Evolutionary conservation across 2,113 vertebrate genomes (phyloP), one percentile per base, ranked within the genome.

Genomic region (Podilymbus podiceps): DNA sequence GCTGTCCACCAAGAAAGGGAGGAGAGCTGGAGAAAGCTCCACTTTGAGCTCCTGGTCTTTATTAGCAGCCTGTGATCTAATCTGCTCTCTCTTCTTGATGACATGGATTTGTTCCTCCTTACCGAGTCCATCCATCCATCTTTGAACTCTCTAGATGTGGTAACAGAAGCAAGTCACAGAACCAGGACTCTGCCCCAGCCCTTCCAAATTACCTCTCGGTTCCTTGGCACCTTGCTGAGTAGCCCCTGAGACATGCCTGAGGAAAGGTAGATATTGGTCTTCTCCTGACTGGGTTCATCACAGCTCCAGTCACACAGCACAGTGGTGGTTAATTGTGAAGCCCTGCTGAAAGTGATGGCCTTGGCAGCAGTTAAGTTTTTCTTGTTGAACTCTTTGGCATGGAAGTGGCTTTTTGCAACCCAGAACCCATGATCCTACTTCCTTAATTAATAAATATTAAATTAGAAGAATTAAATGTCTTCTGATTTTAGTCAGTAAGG

Each of bases 381-480:
- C 67, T 74, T 89, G 74, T 93, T 91, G 89, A 89, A 91, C 78
- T 84, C 44, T 59, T 89, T 97, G 94, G 88, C 91, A 63, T 75
- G 35, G 78, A 88, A 79, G 21, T 90, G 55, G 63, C 93, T 90
- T 93, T 93, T 74, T 85, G 81, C 81, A 86, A 94, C 89, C 79
- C 47, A 49, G 38, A 88, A 69, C 47, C 95, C 79, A 49, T 72
- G 93, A 91, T 91, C 89, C 68, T 93, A n/a, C 88, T 94, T 95
- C 85, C 81, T 95, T 97, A 83, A 94, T 95, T 91, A 96, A 94
- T 95, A 79, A 95, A 93, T 95, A 94, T 52, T 97, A 91, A 94
- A 95, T 96, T 67, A 90, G 63, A 94, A 93, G 87, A 94, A 95
- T 97, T 95, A 97, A 95, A 77, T 94, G 82, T 95, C 87, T 93